Percentiles rank a stretch among this genome's conserved stretches.
Conservation (phyloP, 2,797 vertebrate genomes). For the Petrocephalus sullivani region DNA sequence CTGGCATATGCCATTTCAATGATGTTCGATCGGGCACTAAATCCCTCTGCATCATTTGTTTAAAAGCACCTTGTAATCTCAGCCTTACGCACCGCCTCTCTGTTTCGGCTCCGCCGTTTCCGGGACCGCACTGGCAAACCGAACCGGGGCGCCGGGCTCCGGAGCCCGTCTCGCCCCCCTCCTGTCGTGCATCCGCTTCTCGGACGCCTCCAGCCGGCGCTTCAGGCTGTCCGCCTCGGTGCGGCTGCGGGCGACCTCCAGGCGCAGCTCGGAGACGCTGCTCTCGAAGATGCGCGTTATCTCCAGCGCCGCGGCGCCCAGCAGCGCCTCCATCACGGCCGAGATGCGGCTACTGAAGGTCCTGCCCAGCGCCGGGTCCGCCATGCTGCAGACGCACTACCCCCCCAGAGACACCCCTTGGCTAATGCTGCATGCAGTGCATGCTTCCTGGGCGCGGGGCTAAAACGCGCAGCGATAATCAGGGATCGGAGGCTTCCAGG, state of each 20-base stretch:
- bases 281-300: conserved; percentile 52
- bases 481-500: not conserved
- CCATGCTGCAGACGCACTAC: conserved; percentile 35
- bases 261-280: conserved; percentile 42
- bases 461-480: not conserved
- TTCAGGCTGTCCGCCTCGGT: conserved; percentile 47
- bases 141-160: not conserved
- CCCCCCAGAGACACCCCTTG: not conserved
- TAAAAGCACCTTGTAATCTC: not conserved
- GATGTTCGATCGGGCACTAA: not conserved
- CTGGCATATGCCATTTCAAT: not conserved
- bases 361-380: conserved; percentile 34
- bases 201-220: conserved; percentile 44
- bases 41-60: not conserved
- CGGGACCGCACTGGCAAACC: not conserved
- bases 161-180: not conserved
- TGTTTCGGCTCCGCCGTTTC: not conserved
- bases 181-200: conserved; percentile 24
- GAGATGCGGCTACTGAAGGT: conserved; percentile 44
- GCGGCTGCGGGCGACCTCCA: conserved; percentile 43
- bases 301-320: conserved; percentile 44
- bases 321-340: conserved; percentile 44
- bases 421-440: not conserved
- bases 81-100: not conserved
- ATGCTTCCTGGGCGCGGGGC: not conserved